Base-by-base conservation (phyloP, 2,888 invertebrate species). In the Hedya salicella region DNA sequence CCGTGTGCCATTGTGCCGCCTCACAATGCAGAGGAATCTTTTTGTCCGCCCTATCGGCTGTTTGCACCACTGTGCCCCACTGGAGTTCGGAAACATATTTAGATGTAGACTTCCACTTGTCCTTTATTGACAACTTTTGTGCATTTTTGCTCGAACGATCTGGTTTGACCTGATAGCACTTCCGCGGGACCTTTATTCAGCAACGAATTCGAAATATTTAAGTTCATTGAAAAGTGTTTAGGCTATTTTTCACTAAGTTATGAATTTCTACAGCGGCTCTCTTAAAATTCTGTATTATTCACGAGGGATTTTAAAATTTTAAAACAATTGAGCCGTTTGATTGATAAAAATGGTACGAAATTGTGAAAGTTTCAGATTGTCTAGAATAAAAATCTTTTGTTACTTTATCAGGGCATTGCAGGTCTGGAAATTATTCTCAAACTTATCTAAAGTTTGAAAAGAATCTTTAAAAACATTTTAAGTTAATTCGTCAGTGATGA, bases 21-120 rank as follows among this genome's bases (percentile, higher is more conserved):
- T 76, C 85, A 91, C 92, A 92, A 92, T 91, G 85, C 82, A 74
- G 79, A 78, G 88, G 90, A 90, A 90, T 88, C 91, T 92, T 91
- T 92, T 91, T 92, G 92, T 92, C 86, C 86, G 77, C 80, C 82
- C 81, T 91, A 91, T 91, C 92, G 87, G 83, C 79, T 78, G 86
- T 86, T 87, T 82, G 91, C 91, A 91, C 89, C 88, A 84, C 82
- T 81, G 87, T 82, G 86, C 83, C 73, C 70, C 71, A 61, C n/a
- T 46, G 59, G 70, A 30, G 40, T 40, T 53, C 44, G 59, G 57
- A 80, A 81, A 78, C 84, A 81, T 85, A 84, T 86, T 86, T 85
- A 79, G 78, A 79, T 74, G 75, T 77, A 68, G 71, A 75, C 73
- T 69, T 70, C 76, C 75, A 79, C 74, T 78, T 75, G 71, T 66